phyloP scores from a whole-genome alignment of 2,113 vertebrate genomes.

The Fukomys damarensis region DNA sequence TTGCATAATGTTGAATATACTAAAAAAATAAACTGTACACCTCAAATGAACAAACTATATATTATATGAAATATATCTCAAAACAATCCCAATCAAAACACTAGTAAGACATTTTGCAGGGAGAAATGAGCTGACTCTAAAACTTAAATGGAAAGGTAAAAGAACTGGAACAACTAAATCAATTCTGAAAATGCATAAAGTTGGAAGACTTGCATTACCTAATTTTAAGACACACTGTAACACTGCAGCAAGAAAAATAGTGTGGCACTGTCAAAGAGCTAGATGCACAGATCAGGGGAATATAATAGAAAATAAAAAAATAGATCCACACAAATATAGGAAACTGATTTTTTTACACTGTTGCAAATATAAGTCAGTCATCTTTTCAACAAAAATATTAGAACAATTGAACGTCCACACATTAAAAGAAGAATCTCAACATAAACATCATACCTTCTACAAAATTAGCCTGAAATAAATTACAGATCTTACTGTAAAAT shows the following conservation, averaged over 20 bases:
- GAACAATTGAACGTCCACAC: background rate
- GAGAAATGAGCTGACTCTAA: background rate
- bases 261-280: constrained; percentile 8
- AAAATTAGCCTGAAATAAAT: constrained; percentile 49
- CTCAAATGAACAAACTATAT: background rate
- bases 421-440: background rate
- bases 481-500: constrained; percentile 38
- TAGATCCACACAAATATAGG: background rate
- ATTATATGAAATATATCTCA: background rate
- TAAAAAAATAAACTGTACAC: background rate
- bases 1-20: background rate
- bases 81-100: background rate
- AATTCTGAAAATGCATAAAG: background rate
- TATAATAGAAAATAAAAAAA: background rate
- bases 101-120: background rate
- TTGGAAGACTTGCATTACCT: background rate
- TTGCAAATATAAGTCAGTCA: background rate
- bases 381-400: constrained; percentile 23
- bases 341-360: background rate
- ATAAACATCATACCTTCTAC: background rate
- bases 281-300: background rate
- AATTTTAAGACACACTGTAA: background rate
- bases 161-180: background rate
- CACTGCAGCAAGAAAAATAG: background rate
- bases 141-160: background rate